Evolutionary conservation across 2,797 vertebrate genomes (phyloP).

Genomic region (Buceros bicornis): DNA sequence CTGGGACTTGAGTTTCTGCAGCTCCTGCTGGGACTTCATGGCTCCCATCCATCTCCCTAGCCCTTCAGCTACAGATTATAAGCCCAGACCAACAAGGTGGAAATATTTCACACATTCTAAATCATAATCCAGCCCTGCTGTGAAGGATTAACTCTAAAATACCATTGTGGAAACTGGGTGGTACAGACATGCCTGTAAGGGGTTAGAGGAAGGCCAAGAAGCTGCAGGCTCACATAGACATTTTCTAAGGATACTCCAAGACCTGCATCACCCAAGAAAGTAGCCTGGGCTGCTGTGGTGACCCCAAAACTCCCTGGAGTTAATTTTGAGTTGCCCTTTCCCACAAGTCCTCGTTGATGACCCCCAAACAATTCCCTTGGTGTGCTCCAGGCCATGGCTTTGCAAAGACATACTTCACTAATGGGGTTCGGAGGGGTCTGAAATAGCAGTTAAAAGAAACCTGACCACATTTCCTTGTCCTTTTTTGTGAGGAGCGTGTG

Average conservation of each 20-base stretch:
- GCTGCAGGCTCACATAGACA: neutral
- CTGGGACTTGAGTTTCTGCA: neutral
- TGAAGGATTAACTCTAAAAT: neutral
- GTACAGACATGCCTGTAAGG: neutral
- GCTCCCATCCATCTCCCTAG: neutral
- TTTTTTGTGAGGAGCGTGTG: neutral
- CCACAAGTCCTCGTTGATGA: neutral
- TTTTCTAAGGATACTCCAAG: neutral
- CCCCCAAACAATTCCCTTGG: neutral
- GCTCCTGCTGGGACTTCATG: neutral
- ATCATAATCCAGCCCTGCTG: neutral
- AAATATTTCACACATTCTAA: neutral
- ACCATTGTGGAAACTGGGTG: neutral
- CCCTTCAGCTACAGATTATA: neutral
- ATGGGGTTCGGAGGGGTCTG: neutral
- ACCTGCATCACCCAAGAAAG: neutral
- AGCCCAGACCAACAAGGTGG: neutral
- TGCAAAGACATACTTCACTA: neutral
- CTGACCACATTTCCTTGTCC: rapidly evolving
- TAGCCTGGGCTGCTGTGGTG: neutral
- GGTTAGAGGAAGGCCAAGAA: neutral
- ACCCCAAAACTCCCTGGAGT: neutral
- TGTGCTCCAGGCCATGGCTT: neutral
- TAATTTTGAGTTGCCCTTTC: neutral
- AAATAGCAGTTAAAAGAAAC: neutral